Base-by-base conservation (phyloP, 2,797 vertebrate genomes). In the Brachymystax lenok region DNA sequence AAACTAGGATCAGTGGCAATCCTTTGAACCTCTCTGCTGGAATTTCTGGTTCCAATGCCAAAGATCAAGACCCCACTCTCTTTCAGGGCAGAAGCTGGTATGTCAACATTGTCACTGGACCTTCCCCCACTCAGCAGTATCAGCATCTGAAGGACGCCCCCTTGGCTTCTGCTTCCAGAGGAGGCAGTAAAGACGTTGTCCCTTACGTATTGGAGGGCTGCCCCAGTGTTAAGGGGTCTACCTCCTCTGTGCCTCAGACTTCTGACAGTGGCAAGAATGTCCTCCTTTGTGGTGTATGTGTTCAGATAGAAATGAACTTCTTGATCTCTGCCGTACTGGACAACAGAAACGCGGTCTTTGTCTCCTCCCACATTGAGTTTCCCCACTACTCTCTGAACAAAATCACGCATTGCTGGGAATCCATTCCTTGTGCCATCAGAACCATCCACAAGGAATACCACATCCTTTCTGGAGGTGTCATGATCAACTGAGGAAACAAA, bases 181-280 rank as follows among this genome's bases (percentile, higher is more conserved):
- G 35, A 51, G 14, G 4, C 50, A 4, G 51, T 71, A 54, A 82
- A 78, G 66, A 79, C 28, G 13, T 79, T 77, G 19, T 78, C 68
- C 59, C 24, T 66, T 63, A 83, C 72, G 69, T 76, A 78, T 40
- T 64, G 78, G 51, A 83, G 75, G 59, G 75, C 78, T 70, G 68
- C 75, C 28, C 78, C 78, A 8, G 74, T 69, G 50, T 75, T 75
- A 28, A 68, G 72, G 24, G 72, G 27, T 64, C 72, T 70, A n/a
- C 35, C 35, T 40, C 35, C 35, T 40, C 35, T 40, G 35, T 40
- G 35, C 35, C 6, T 40, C 35, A 40, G 35, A 8, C 35, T 40
- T 40, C 7, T 8, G 6, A 40, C 35, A 40, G 35, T 40, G 35
- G 2, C 5, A 40, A 8, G 7, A 40, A 8, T 8, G 35, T 40